phyloP scores from a whole-genome alignment of 2,888 invertebrate species.

The Drosophila conformis region DNA sequence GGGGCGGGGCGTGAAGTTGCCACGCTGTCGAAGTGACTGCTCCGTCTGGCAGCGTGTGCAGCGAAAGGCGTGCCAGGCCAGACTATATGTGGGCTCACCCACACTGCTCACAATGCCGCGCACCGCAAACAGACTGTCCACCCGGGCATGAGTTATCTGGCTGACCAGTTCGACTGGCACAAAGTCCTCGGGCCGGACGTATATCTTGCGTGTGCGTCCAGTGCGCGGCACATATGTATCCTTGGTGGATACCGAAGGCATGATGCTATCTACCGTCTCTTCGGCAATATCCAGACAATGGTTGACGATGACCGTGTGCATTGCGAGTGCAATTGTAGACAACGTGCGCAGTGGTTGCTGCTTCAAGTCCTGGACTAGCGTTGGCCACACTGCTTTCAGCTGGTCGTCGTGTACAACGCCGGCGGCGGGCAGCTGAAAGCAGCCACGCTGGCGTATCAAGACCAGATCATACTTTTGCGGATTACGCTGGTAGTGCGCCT shows the following conservation, averaged over 20 bases:
- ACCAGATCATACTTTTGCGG: constrained; percentile 62
- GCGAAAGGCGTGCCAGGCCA: constrained; percentile 90
- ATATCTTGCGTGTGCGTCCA: constrained; percentile 73
- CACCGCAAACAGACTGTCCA: constrained; percentile 91
- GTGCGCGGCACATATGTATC: constrained; percentile 58
- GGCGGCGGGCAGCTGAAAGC: constrained; percentile 86
- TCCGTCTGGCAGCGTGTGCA: constrained; percentile 82
- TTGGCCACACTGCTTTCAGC: constrained; percentile 87
- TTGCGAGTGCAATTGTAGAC: constrained; percentile 90
- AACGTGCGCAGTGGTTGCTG: constrained; percentile 89
- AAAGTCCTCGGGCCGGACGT: constrained; percentile 88
- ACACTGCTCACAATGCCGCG: constrained; percentile 94
- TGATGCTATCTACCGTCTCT: constrained; percentile 25
- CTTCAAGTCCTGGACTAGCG: constrained; percentile 88
- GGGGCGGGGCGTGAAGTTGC: constrained; percentile 62
- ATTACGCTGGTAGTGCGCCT: constrained; percentile 86
- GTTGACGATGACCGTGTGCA: constrained; percentile 84
- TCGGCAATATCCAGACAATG: constrained; percentile 48
- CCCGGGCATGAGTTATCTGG: constrained; percentile 77
- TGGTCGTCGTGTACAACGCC: constrained; percentile 86
- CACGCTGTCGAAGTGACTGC: constrained; percentile 88
- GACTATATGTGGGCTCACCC: constrained; percentile 90
- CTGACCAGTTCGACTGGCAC: constrained; percentile 87
- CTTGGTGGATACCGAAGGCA: constrained; percentile 12
- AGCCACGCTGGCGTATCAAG: constrained; percentile 58